Base-by-base conservation (phyloP, 2,113 vertebrate genomes). In the Xenopus laevis region DNA sequence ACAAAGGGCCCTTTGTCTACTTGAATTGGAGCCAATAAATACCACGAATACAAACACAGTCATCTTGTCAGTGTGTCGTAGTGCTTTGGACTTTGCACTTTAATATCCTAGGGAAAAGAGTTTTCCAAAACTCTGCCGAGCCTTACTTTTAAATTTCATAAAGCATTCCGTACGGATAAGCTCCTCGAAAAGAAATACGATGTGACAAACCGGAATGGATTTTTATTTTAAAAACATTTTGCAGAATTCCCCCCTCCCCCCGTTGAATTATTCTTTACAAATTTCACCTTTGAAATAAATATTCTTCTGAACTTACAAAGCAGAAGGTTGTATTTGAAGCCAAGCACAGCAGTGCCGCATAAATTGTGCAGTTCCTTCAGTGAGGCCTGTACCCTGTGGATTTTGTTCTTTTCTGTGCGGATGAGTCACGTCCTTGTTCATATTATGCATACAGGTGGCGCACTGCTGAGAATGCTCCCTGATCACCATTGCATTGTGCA, bases 231-330 rank as follows among this genome's bases (percentile, higher is more conserved):
- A 55, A 55, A 55, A n/a, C 17, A 55, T 55, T 55, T 55, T 55
- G 53, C 53, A 2, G 53, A 55, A 16, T n/a, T 55, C 16, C 16
- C 16, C 16, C 47, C 23, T n/a, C n/a, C 16, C 16, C 16, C 53
- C 16, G 17, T 55, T 55, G 53, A 55, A 55, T 55, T 16, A 55
- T 55, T 55, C 53, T 16, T 55, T 7, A 55, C 53, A 55, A n/a
- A 55, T 18, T 55, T 55, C 53, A 16, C 53, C 53, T 55, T 55
- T 55, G 53, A 55, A 55, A 55, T 55, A 55, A 50, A 50, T 55
- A 55, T 55, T 55, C 53, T 55, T 55, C 17, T n/a, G 53, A 55
- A 55, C 15, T 55, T 55, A 16, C 53, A 55, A 55, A 55, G 53
- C 53, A n/a, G 10, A 55, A 55, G 17, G 53, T 55, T 55, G 15